A percentile compares a stretch with the other conserved stretches of the same genome.
Conservation (phyloP, 2,888 invertebrate species). For the Neoascia interrupta region DNA sequence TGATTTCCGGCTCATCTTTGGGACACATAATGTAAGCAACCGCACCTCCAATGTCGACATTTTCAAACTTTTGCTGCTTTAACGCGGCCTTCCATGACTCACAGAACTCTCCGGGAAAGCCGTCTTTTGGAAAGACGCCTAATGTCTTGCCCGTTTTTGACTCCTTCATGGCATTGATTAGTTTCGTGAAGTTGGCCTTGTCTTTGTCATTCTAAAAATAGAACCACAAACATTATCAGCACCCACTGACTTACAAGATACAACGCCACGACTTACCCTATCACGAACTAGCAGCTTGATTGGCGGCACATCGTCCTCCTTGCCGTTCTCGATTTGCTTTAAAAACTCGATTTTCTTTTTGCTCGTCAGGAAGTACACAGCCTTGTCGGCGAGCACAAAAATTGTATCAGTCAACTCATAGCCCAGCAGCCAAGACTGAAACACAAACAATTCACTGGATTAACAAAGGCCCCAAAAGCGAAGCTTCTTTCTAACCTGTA, state of each 20-base stretch:
- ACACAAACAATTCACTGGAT: neutral
- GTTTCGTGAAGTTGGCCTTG: constrained; percentile 91
- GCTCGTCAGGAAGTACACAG: constrained; percentile 94
- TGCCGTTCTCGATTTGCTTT: constrained; percentile 91
- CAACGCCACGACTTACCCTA: constrained; percentile 83
- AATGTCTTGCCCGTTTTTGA: constrained; percentile 93
- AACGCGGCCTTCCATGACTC: constrained; percentile 92
- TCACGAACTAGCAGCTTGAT: constrained; percentile 93
- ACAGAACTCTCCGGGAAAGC: constrained; percentile 95
- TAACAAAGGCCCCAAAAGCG: neutral
- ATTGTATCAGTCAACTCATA: constrained; percentile 98
- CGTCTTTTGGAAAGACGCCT: constrained; percentile 96
- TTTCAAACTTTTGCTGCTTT: constrained; percentile 89
- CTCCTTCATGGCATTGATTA: constrained; percentile 88
- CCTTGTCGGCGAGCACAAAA: constrained; percentile 92
- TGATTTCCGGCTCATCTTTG: constrained; percentile 96
- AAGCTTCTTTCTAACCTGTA: constrained; percentile 85
- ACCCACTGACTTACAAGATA: neutral
- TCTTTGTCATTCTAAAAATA: constrained; percentile 90
- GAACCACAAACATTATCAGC: neutral
- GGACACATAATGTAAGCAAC: constrained; percentile 94
- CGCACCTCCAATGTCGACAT: constrained; percentile 91
- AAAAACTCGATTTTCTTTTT: constrained; percentile 99
- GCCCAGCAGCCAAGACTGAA: constrained; percentile 96
- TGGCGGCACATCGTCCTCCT: constrained; percentile 91